Base-by-base conservation (phyloP, 2,888 invertebrate species). In the Habrosyne pyritoides region DNA sequence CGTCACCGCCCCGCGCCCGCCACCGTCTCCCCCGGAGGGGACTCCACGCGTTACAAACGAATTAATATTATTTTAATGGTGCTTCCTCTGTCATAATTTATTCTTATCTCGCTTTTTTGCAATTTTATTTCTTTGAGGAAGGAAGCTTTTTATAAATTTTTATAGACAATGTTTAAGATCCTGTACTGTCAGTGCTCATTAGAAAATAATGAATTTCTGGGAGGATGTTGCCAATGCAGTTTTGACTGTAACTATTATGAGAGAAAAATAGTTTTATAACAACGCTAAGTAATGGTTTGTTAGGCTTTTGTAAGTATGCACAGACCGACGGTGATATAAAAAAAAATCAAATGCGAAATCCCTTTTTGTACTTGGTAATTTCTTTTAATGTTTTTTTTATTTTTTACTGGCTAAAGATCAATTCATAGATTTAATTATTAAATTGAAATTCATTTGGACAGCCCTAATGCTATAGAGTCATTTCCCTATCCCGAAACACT, bases 1-100 rank as follows among this genome's bases (percentile, higher is more conserved):
- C 60, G 58, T 60, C 66, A 60, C 61, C 61, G 36, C 63, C 55
- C 55, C 50, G 58, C 46, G 46, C 52, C 54, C 55, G 46, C 57
- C 54, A 57, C 57, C 21, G 36, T 28, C 60, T 53, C 56, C 47
- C 22, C 54, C 47, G 53, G 60, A 53, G 53, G 54, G 53, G 59
- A 54, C 58, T 58, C 60, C 60, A 62, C 65, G 71, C 67, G 60
- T 69, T 68, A 75, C 76, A 73, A 75, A 73, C 69, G 77, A 82
- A 81, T 81, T 81, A 78, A 79, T 82, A 81, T 76, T 76, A 82
- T 81, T 82, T 79, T 83, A 84, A 86, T 79, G 83, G 72, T 74
- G 69, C 75, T 77, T 82, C 80, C 82, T 74, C 66, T 69, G 68
- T 76, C 84, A 82, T 88, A 84, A 86, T 87, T 90, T 83, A 83